Evolutionary conservation across 2,888 invertebrate species (phyloP).

Genomic region (Thecophora atra): DNA sequence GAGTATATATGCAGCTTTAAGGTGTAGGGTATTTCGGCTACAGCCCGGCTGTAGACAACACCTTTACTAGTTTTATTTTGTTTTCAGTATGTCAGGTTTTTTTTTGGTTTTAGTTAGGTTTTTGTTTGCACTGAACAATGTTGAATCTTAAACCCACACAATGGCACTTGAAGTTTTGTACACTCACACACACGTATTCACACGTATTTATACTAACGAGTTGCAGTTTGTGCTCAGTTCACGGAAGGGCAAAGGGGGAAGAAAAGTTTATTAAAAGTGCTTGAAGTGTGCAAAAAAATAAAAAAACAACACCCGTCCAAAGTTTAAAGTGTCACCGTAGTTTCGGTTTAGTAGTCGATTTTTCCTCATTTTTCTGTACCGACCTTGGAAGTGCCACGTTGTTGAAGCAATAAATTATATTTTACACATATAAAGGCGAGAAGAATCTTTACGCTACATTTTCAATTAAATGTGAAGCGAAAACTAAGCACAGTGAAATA

Average conservation of each 20-base stretch:
- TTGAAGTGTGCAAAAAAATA: slow-evolving; percentile 1
- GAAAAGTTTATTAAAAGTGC: slow-evolving; percentile 2
- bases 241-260: neutral
- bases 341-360: neutral
- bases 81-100: too few species aligned
- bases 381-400: neutral
- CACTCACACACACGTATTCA: neutral
- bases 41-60: too few species aligned
- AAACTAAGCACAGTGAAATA: too few species aligned
- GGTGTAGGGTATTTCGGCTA: too few species aligned
- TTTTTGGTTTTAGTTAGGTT: neutral
- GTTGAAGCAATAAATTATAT: neutral
- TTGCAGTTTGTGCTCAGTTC: neutral
- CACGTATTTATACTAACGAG: too few species aligned
- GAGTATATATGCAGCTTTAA: too few species aligned
- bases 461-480: too few species aligned
- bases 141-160: slow-evolving; percentile 2
- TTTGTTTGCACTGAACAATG: neutral
- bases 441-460: too few species aligned
- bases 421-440: too few species aligned
- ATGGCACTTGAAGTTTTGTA: neutral
- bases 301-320: neutral
- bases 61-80: neutral
- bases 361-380: neutral
- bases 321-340: neutral